Conservation (phyloP, 1,140 invertebrate genomes). For the Ptiloglossa arizonensis region DNA sequence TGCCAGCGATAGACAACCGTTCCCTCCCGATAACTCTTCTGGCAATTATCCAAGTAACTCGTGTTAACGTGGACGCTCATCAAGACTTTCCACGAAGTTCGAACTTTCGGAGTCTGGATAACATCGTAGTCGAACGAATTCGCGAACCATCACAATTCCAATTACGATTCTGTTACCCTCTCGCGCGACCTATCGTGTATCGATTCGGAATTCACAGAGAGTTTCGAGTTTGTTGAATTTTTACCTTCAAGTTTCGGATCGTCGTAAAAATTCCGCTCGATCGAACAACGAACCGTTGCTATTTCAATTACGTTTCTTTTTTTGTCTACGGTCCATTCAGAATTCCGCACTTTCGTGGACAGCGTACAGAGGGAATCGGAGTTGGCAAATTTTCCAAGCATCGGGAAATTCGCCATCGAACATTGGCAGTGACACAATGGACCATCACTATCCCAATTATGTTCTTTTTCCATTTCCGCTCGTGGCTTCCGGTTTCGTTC, state of each 20-base stretch:
- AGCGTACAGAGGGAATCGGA: background rate
- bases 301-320: constrained; percentile 1
- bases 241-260: too few relatives aligned
- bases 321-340: background rate
- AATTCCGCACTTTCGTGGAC: background rate
- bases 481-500: background rate
- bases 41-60: constrained; percentile 47
- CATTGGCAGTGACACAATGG: background rate
- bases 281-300: background rate
- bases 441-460: background rate
- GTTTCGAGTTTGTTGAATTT: too few relatives aligned
- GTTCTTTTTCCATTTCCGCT: background rate
- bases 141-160: constrained; percentile 18
- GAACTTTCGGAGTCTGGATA: constrained; percentile 19
- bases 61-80: constrained; percentile 38
- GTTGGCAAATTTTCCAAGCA: background rate
- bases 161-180: constrained; percentile 9
- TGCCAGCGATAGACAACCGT: background rate
- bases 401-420: background rate
- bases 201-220: background rate
- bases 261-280: background rate
- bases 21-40: constrained; percentile 31
- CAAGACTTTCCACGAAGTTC: constrained; percentile 29
- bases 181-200: background rate
- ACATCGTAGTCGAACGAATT: constrained; percentile 22